phyloP scores from a whole-genome alignment of 2,113 vertebrate genomes.

The Tor tambroides region DNA sequence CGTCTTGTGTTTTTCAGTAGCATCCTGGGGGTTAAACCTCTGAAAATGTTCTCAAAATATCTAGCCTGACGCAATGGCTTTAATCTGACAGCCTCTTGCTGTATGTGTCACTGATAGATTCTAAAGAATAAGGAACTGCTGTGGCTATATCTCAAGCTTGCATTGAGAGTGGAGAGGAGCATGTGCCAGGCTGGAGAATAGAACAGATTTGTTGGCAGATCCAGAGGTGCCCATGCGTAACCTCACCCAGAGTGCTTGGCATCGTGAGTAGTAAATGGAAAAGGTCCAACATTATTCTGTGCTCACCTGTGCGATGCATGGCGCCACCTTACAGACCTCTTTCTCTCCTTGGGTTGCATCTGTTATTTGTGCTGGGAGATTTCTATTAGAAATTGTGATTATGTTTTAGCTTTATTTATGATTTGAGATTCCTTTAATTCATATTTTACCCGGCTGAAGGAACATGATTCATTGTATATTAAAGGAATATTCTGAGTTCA shows the following conservation, averaged over 20 bases:
- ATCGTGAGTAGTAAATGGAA: conserved; percentile 23
- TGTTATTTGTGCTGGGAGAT: not conserved
- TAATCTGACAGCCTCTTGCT: conserved; percentile 34
- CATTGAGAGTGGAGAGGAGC: conserved; percentile 2
- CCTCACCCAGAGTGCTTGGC: conserved; percentile 39
- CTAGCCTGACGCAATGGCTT: conserved; percentile 11
- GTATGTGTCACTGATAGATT: conserved; percentile 38
- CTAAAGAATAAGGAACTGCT: conserved; percentile 31
- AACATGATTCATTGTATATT: not conserved
- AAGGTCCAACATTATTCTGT: conserved; percentile 39
- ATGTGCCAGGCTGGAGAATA: conserved; percentile 3
- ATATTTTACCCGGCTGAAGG: not conserved
- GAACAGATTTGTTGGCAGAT: conserved; percentile 46
- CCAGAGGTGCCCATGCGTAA: conserved; percentile 44
- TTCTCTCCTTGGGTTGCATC: not conserved
- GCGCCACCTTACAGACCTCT: not conserved
- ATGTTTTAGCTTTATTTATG: conserved; percentile 8
- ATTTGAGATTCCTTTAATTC: conserved; percentile 12
- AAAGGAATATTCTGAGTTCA: not conserved
- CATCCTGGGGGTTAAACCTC: conserved; percentile 41
- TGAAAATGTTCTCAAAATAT: conserved; percentile 32
- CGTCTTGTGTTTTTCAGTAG: not conserved
- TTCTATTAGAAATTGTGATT: conserved; percentile 14
- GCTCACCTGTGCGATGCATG: conserved; percentile 33
- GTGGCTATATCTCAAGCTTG: conserved; percentile 39